These are phyloP conservation scores for Muscina levida DNA, from an alignment of 2,888 invertebrate genomes.

Conservation along the genomic window DNA sequence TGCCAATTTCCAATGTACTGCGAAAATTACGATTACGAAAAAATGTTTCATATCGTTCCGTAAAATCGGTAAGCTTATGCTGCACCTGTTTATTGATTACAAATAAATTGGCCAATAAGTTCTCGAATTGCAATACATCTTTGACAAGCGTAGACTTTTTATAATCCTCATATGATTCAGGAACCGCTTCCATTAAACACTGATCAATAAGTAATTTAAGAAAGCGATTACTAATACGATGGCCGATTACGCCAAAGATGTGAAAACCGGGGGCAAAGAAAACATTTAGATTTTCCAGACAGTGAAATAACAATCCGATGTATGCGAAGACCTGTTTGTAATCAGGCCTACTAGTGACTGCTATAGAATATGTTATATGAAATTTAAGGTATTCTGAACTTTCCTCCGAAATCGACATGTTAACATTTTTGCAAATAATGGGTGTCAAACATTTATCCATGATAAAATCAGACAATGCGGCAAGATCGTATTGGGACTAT, in stretches of 20 bases:
- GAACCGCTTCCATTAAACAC: constrained; percentile 88
- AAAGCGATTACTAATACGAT: constrained; percentile 82
- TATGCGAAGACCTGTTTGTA: constrained; percentile 77
- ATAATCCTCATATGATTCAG: constrained; percentile 86
- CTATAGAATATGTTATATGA: constrained; percentile 75
- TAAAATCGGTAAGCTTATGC: constrained; percentile 84
- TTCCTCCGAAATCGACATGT: constrained; percentile 72
- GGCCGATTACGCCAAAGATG: constrained; percentile 81
- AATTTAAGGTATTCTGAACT: constrained; percentile 70
- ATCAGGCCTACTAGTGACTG: constrained; percentile 71
- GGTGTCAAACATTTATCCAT: constrained; percentile 77
- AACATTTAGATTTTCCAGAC: constrained; percentile 74
- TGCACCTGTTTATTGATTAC: constrained; percentile 81
- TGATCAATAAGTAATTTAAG: constrained; percentile 85
- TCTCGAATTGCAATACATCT: constrained; percentile 85
- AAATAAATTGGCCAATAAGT: constrained; percentile 82
- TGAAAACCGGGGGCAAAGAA: constrained; percentile 72
- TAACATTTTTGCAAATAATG: constrained; percentile 76
- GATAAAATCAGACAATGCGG: constrained; percentile 75
- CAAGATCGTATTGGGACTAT: constrained; percentile 75
- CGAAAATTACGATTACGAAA: constrained; percentile 89
- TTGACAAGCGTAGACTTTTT: constrained; percentile 84
- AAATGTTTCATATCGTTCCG: constrained; percentile 86
- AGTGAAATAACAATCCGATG: constrained; percentile 72
- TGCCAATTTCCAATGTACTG: constrained; percentile 85